Base-by-base conservation (phyloP, 2,888 invertebrate species). In the Pammene fasciana region DNA sequence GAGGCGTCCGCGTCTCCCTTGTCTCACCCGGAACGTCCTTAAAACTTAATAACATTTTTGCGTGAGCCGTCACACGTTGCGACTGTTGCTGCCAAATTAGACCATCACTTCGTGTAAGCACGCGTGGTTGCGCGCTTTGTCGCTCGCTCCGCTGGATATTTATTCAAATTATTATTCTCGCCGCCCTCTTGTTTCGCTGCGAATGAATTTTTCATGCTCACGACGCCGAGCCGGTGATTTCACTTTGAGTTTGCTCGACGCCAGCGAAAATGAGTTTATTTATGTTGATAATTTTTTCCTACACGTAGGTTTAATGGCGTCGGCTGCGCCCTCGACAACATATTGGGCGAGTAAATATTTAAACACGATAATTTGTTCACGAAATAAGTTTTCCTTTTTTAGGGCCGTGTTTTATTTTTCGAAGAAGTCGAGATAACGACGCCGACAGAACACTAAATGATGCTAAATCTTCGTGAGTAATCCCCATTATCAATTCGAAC, bases 161-260 rank as follows among this genome's bases (percentile, higher is more conserved):
- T 92, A 92, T 92, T 92, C 89, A 92, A 92, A 91, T 92, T 90
- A 90, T 91, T 86, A 88, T 86, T 87, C 86, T 81, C 85, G 83
- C 82, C 90, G 85, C 90, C 88, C 90, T 87, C 88, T 87, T 87
- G 89, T 89, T 89, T 86, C 86, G 86, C 85, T 81, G 79, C 81
- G 83, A 87, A 92, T 92, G 91, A 92, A 92, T 92, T 92, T 92
- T 92, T 92, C 91, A 92, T 91, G 86, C 87, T 84, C 88, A 89
- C 89, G 86, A 84, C 86, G 86, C 84, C 81, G 89, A 83, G 82
- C 81, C 83, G 86, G 90, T 90, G 90, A 91, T 91, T 91, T 92
- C 89, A 91, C 89, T 92, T 91, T 89, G 89, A 88, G 85, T 86
- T 86, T 82, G 84, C 86, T 84, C 80, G 79, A 80, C 82, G 85